Base-by-base conservation (phyloP, 2,797 vertebrate genomes). In the Trematomus bernacchii region DNA sequence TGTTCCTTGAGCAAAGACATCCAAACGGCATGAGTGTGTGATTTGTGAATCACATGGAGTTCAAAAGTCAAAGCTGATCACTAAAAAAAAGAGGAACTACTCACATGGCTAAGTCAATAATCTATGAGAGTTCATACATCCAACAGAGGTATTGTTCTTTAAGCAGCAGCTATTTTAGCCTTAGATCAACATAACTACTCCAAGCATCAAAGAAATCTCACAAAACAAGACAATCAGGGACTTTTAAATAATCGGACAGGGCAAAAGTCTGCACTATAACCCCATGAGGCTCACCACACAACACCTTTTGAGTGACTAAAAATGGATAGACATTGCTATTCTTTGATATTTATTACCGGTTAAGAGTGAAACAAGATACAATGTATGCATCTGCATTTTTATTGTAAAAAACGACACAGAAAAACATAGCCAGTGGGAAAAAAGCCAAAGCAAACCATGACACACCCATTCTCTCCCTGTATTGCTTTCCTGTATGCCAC, bases 391-490 rank as follows among this genome's bases (percentile, higher is more conserved):
- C 30, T 10, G 51, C 57, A 42, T 51, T 58, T 55, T 21, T 62
- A 46, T n/a, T 48, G 30, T 46, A 47, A 76, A 58, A 42, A 53
- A 48, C 27, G 10, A 48, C 55, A 60, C 3, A 13, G 59, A 79
- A 79, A 66, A 75, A 37, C 3, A 0, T 75, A 53, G 73, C 77
- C 62, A 60, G 40, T 6, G 0, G 60, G 60, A 40, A 63, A 48
- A 68, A 76, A 74, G 48, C 57, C 48, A 71, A 66, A 3, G 10
- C 65, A 72, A 23, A 73, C 18, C 6, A 8, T 2, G 68, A 79
- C 75, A 86, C 87, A 68, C 74, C 75, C 55, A 72, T 37, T 58
- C 37, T 62, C 27, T 72, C 42, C 23, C 46, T 73, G 30, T 71
- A 15, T 43, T 30, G 6, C 50, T 37, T 66, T 85, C 52, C 61